phyloP scores from a whole-genome alignment of 1,140 invertebrate genomes.

The Limonius californicus region DNA sequence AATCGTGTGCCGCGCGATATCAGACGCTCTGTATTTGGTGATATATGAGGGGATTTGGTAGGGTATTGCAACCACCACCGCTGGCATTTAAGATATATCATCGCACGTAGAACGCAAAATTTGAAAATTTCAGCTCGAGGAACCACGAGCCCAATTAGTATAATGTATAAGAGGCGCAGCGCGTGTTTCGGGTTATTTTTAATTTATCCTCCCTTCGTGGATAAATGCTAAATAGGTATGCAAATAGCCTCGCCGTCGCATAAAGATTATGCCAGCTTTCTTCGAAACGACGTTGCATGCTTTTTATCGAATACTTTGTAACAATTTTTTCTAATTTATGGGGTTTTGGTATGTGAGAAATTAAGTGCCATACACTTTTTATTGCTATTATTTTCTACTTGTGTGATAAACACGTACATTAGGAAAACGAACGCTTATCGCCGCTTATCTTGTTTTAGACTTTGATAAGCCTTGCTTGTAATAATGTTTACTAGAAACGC shows the following conservation, averaged over 20 bases:
- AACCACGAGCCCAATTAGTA: conserved; percentile 26
- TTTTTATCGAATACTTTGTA: conserved; percentile 9
- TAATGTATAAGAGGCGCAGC: conserved; percentile 17
- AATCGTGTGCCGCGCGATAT: too few relatives aligned
- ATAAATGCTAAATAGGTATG: conserved; percentile 34
- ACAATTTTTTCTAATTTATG: conserved; percentile 10
- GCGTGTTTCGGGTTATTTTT: conserved; percentile 31
- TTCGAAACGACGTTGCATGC: conserved; percentile 17
- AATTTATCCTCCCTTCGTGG: conserved; percentile 29
- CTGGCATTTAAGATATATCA: conserved; percentile 26
- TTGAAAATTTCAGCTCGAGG: conserved; percentile 29
- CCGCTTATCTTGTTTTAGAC: too few relatives aligned
- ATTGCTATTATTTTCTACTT: neutral
- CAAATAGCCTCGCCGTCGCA: conserved; percentile 32
- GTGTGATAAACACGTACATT: too few relatives aligned
- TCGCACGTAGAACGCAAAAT: conserved; percentile 22
- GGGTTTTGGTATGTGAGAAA: conserved; percentile 1
- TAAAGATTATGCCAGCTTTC: conserved; percentile 30
- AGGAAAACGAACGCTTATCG: too few relatives aligned
- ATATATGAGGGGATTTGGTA: conserved; percentile 27
- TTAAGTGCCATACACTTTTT: neutral
- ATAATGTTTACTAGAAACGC: too few relatives aligned
- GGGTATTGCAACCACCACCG: conserved; percentile 22
- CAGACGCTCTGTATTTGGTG: conserved; percentile 8
- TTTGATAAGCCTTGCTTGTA: too few relatives aligned